Base-by-base conservation (phyloP, 2,888 invertebrate species). In the Agrochola macilenta region DNA sequence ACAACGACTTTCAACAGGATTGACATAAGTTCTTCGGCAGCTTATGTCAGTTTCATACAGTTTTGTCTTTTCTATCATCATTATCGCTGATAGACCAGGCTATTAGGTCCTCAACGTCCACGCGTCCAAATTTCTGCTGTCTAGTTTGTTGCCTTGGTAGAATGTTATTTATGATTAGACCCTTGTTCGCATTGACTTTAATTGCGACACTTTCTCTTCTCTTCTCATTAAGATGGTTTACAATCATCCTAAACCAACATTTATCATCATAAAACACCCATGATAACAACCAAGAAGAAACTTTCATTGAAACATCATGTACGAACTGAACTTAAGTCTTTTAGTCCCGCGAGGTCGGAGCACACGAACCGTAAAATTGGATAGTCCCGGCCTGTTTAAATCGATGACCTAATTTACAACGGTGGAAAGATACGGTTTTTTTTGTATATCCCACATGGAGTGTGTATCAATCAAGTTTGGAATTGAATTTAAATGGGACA, bases 361-460 rank as follows among this genome's bases (percentile, higher is more conserved):
- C 78, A 91, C 79, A 83, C 89, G 88, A 86, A 83, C 89, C 91
- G 90, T 90, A 86, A 94, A 95, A 95, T 95, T 94, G 94, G 90
- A 93, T 91, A 68, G 80, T 83, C 83, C 87, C 86, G 77, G 83
- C 81, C 78, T 86, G 84, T 83, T 89, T 89, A 89, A 92, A 93
- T 92, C 92, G 91, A 94, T 93, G 92, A 86, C 93, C 91, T 90
- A 88, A 92, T 92, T 92, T 90, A 84, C 84, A 86, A 84, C 69
- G 43, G 43, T 23, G 23, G 61, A 64, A 73, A 75, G 54, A 78
- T 78, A 70, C 65, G 46, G 77, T 73, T 79, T 76, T 52, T n/a
- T 75, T 66, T 63, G 35, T 63, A 23, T 23, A 35, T n/a, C n/a
- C 69, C n/a, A 39, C 61, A 69, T 52, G 43, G 39, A 68, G 63